Evolutionary conservation across 2,113 vertebrate genomes (phyloP).

Genomic region (Amphiprion ocellaris): DNA sequence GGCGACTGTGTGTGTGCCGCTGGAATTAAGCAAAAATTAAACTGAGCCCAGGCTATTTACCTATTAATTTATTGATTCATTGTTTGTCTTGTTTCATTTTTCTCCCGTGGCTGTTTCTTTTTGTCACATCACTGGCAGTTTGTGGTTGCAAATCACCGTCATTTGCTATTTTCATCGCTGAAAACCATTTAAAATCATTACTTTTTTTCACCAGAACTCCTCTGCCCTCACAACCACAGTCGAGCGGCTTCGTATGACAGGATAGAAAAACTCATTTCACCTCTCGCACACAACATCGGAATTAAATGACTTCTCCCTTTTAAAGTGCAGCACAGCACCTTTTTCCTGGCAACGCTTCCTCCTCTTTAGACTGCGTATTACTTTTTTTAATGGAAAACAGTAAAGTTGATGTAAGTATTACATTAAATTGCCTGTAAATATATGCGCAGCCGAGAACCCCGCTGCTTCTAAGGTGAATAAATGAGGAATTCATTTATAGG

Average conservation of each 20-base stretch:
- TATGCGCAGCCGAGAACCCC: conserved; percentile 6
- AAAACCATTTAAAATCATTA: conserved; percentile 31
- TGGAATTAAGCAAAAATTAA: conserved; percentile 38
- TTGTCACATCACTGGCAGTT: conserved; percentile 20
- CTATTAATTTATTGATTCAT: conserved; percentile 21
- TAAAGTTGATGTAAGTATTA: conserved; percentile 57
- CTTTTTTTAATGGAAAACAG: conserved; percentile 53
- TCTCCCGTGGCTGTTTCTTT: neutral
- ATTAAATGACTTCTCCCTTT: conserved; percentile 66
- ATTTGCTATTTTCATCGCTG: conserved; percentile 25
- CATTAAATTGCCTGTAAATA: conserved; percentile 71
- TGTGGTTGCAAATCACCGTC: conserved; percentile 2
- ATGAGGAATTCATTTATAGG: conserved; percentile 27
- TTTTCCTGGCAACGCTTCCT: conserved; percentile 5
- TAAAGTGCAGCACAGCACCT: conserved; percentile 46
- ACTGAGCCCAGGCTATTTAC: conserved; percentile 18
- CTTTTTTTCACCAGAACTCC: conserved; percentile 22
- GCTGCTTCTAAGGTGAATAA: conserved; percentile 19
- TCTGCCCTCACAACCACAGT: neutral
- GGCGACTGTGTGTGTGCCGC: conserved; percentile 24
- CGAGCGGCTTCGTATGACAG: conserved; percentile 55
- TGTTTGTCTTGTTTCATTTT: conserved; percentile 43
- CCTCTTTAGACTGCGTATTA: conserved; percentile 11
- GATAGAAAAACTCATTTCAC: conserved; percentile 70
- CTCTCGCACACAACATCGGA: conserved; percentile 52